Base-by-base conservation (phyloP, 2,113 vertebrate species). In the Oreochromis tanganicae region DNA sequence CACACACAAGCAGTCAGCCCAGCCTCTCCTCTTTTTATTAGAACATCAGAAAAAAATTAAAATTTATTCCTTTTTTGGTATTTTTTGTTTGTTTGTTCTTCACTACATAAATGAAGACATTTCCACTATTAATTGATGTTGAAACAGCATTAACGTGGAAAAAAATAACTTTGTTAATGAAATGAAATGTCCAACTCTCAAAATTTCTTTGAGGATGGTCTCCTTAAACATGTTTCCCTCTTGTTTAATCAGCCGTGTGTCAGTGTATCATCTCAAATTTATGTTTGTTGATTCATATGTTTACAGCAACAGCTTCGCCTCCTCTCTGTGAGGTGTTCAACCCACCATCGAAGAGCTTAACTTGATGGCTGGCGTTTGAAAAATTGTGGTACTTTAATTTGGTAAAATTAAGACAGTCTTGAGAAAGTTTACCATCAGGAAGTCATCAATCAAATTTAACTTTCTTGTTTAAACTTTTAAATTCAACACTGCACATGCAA, bases 21-120 rank as follows among this genome's bases (percentile, higher is more conserved):
- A 73, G 41, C 21, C 0, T 46, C 21, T 46, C 21, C 13, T 27
- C 19, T 38, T 66, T 38, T 0, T 48, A 75, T 5, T 43, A 71
- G 38, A 71, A 27, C 3, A 0, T 48, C 5, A 19, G 2, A 0
- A 75, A 75, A 2, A 27, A 27, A 7, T 3, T 29, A 48, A 6
- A 6, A 48, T 46, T 10, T 17, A 17, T 0, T 48, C 41, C n/a
- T 2, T 68, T 12, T 68, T 68, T 68, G 10, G 68, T 29, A 27
- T 7, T 73, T 73, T 73, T 27, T 7, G 34, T 11, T 73, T 71
- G 7, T 71, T 29, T 73, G 14, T 11, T 75, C 3, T n/a, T 9
- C 8, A 4, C 50, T 48, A 48, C 43, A 48, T 32, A 50, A 50
- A 32, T n/a, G 4, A 50, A 12, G 16, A 75, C 16, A 48, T 29